Percentiles rank a stretch among this genome's conserved stretches.
Conservation (phyloP, 2,888 invertebrate species). For the Meandrusa payeni region DNA sequence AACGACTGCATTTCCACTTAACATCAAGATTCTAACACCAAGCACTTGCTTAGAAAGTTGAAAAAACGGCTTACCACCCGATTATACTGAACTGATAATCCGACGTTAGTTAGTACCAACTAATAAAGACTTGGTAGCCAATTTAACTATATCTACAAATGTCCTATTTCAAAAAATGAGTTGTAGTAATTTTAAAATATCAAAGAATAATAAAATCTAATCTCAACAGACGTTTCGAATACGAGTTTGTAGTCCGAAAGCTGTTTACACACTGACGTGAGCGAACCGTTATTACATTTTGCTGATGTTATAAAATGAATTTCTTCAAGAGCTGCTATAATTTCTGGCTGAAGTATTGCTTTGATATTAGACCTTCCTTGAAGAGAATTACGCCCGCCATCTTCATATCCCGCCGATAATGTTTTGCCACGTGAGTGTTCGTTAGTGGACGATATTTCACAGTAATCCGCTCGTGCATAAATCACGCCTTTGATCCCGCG, state of each 20-base stretch:
- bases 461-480: slow-evolving; percentile 33
- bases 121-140: too few species aligned
- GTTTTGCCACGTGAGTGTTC: slow-evolving; percentile 33
- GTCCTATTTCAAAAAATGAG: too few species aligned
- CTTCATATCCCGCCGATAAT: slow-evolving; percentile 27
- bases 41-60: too few species aligned
- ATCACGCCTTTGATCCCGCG: slow-evolving; percentile 34
- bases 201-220: too few species aligned
- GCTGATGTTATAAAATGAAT: slow-evolving; percentile 14
- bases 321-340: slow-evolving; percentile 13
- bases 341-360: slow-evolving; percentile 17
- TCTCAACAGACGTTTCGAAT: not conserved
- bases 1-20: too few species aligned
- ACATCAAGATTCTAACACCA: too few species aligned
- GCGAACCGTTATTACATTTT: slow-evolving; percentile 5
- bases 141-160: too few species aligned
- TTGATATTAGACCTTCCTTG: slow-evolving; percentile 1
- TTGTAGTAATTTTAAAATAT: too few species aligned
- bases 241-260: slow-evolving; percentile 3
- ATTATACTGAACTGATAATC: too few species aligned
- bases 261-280: slow-evolving; percentile 7
- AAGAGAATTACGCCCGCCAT: slow-evolving; percentile 21
- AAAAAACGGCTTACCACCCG: too few species aligned
- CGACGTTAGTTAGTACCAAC: too few species aligned
- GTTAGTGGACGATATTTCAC: slow-evolving; percentile 34